phyloP scores from a whole-genome alignment of 2,888 invertebrate species.

The Hyppa rectilinea region DNA sequence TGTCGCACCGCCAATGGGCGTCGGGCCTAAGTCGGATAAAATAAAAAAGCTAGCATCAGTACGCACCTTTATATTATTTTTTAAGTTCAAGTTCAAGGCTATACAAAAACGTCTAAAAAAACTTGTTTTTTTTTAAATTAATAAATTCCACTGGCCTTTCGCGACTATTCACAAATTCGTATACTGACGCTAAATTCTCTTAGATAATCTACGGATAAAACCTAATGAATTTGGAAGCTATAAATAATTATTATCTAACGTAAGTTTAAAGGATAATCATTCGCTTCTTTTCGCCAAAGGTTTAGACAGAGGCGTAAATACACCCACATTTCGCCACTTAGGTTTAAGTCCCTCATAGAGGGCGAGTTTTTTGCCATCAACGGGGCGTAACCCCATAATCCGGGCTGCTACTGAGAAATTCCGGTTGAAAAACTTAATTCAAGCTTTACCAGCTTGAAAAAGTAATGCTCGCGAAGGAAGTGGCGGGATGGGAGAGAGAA shows the following conservation, averaged over 20 bases:
- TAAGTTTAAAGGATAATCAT: not conserved
- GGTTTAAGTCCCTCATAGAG: too few species aligned
- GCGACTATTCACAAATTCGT: slow-evolving; percentile 40
- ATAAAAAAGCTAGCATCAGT: not conserved
- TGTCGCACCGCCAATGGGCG: too few species aligned
- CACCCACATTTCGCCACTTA: too few species aligned
- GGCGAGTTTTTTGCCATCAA: too few species aligned
- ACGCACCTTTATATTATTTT: slow-evolving; percentile 42
- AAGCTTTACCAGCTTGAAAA: too few species aligned
- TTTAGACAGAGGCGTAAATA: too few species aligned
- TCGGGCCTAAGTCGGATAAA: not conserved
- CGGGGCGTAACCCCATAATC: too few species aligned
- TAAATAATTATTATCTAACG: slow-evolving; percentile 29
- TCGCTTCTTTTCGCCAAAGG: too few species aligned
- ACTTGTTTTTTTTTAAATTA: slow-evolving; percentile 37
- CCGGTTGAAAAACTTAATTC: too few species aligned
- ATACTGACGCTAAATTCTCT: slow-evolving; percentile 41
- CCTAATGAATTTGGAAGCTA: slow-evolving; percentile 18
- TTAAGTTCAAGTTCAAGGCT: slow-evolving; percentile 55
- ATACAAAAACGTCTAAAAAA: slow-evolving; percentile 15
- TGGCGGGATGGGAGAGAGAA: too few species aligned
- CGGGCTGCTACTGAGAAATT: too few species aligned
- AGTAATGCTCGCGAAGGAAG: too few species aligned
- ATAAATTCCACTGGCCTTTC: slow-evolving; percentile 38
- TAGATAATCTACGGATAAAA: slow-evolving; percentile 35